Conservation (phyloP, 2,797 vertebrate species). For the Acridotheres tristis region DNA sequence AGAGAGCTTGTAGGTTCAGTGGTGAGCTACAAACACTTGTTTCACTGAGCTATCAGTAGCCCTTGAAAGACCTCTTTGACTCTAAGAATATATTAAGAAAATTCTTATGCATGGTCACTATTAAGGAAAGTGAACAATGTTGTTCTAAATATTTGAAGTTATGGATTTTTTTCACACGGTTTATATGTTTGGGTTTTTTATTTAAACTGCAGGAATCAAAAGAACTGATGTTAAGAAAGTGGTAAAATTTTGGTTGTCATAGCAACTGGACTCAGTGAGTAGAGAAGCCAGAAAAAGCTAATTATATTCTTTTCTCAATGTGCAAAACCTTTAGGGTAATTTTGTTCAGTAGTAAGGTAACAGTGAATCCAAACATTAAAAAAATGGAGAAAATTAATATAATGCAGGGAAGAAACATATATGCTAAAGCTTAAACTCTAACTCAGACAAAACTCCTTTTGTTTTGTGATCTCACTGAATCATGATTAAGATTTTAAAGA, state of each 20-base stretch:
- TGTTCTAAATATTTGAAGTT: background rate
- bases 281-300: background rate
- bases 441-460: background rate
- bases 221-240: background rate
- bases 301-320: background rate
- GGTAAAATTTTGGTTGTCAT: conserved; percentile 25
- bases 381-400: background rate
- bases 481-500: background rate
- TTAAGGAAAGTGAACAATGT: background rate
- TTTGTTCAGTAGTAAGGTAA: background rate
- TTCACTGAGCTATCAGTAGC: background rate
- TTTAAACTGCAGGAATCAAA: background rate
- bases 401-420: background rate
- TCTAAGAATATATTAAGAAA: background rate
- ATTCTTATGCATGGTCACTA: background rate
- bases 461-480: background rate
- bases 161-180: background rate
- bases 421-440: background rate
- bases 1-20: background rate
- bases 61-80: background rate
- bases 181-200: background rate
- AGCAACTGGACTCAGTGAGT: background rate
- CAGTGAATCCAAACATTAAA: background rate
- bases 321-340: background rate
- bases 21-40: background rate